Base-by-base conservation (phyloP, 2,888 invertebrate species). In the Schizaphis graminum region DNA sequence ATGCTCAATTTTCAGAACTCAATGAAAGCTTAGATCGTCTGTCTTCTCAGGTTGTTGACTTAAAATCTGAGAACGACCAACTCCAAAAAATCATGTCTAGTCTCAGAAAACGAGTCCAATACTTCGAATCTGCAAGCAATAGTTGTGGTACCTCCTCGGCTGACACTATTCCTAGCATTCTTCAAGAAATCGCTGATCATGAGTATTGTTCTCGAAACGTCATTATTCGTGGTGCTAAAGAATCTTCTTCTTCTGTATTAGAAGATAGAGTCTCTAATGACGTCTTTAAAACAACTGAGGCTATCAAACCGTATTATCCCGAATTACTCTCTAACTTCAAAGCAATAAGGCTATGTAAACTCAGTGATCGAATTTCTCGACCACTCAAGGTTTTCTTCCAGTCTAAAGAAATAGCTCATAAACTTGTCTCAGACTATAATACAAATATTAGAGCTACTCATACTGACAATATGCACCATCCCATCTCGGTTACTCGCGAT, bases 361-460 rank as follows among this genome's bases (percentile, higher is more conserved):
- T 53, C 53, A 88, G 13, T 53, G 53, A 53, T 88, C 28, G 88
- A 88, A 53, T 53, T 53, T 16, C 41, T 21, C 53, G 88, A 53
- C 53, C n/a, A n/a, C 53, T 88, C n/a, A 88, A 53, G 49, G 49
- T 88, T 26, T 88, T 53, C 88, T 28, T 53, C 53, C 7, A 28
- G 28, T 88, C 88, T 88, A 88, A 88, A 88, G 88, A 53, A 53
- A 88, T 53, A 88, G 53, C 88, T 35, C 53, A n/a, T 53, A 88
- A 88, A 88, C 88, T 88, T 53, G 53, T 88, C n/a, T n/a, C 49
- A 53, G 88, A 53, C 53, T 88, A 26, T 13, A 88, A 88, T 88
- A 53, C 3, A 49, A 88, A 53, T 53, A 35, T 53, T 35, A 88
- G n/a, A 53, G 53, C 28, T 88, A 28, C 28, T n/a, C 21, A 24